These are phyloP conservation scores for Aleiodes leptofemur DNA, from an alignment of 2,888 invertebrate species.

Conservation along the genomic window DNA sequence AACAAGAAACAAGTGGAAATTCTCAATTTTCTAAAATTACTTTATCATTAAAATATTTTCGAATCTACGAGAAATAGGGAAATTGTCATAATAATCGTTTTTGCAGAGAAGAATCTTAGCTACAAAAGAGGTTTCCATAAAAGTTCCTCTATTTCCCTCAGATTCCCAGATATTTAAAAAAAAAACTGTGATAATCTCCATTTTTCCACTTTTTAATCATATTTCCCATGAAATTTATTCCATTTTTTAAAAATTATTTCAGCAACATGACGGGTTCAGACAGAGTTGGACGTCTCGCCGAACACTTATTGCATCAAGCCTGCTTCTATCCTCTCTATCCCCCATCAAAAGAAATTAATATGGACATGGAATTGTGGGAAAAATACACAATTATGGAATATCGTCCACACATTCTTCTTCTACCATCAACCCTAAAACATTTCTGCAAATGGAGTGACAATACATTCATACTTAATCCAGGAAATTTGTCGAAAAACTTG, in stretches of 20 bases:
- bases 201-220: neutral
- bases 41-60: neutral
- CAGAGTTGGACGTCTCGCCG: slow-evolving; percentile 84
- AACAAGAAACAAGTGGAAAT: too few relatives aligned
- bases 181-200: neutral
- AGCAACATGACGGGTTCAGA: slow-evolving; percentile 78
- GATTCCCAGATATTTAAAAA: too few relatives aligned
- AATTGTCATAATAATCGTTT: slow-evolving; percentile 3
- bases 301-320: slow-evolving; percentile 86
- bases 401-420: slow-evolving; percentile 88
- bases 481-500: slow-evolving; percentile 86
- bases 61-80: neutral
- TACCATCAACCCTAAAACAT: slow-evolving; percentile 90
- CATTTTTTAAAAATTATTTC: slow-evolving; percentile 50
- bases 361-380: slow-evolving; percentile 85
- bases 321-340: slow-evolving; percentile 91
- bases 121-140: too few relatives aligned
- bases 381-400: slow-evolving; percentile 83
- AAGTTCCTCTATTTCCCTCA: too few relatives aligned
- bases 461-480: slow-evolving; percentile 91
- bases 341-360: slow-evolving; percentile 79
- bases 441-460: slow-evolving; percentile 87
- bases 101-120: neutral
- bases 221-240: slow-evolving; percentile 31
- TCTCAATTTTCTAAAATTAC: too few relatives aligned